Percentiles rank a stretch among this genome's conserved stretches.
Evolutionary conservation across 2,888 invertebrate species (phyloP).

Genomic region (Caenorhabditis zanzibari): DNA sequence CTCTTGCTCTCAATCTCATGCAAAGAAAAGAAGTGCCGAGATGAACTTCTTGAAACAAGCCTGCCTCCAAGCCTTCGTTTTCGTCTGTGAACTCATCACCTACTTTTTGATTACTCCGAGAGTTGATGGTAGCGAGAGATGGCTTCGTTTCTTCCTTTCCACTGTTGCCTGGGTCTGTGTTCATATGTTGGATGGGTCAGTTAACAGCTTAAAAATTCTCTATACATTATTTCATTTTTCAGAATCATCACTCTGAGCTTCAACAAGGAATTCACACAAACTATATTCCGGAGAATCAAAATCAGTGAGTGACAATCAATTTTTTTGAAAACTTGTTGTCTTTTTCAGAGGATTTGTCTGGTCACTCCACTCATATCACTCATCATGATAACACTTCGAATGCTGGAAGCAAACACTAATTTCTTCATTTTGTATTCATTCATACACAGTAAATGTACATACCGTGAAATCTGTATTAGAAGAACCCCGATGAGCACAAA

Average conservation of each 20-base stretch:
- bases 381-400: constrained; percentile 13
- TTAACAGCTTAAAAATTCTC: not conserved
- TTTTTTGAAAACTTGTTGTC: not conserved
- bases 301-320: too few relatives aligned
- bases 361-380: constrained; percentile 2
- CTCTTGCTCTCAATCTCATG: constrained; percentile 29
- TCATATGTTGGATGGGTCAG: constrained; percentile 68
- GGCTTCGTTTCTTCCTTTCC: constrained; percentile 65
- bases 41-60: constrained; percentile 72
- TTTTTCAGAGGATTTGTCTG: constrained; percentile 21
- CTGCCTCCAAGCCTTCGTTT: constrained; percentile 67
- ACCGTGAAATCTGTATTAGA: too few relatives aligned
- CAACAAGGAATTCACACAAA: constrained; percentile 57
- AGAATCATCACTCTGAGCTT: constrained; percentile 60
- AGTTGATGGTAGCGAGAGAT: constrained; percentile 49
- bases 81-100: constrained; percentile 68
- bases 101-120: constrained; percentile 67
- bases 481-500: too few relatives aligned
- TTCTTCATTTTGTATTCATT: not conserved
- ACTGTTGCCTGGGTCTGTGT: constrained; percentile 70
- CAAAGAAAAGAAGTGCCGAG: constrained; percentile 43
- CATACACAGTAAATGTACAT: not conserved
- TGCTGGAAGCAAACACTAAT: constrained; percentile 19
- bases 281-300: constrained; percentile 40
- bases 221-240: constrained; percentile 9